Percentiles rank a stretch among this genome's conserved stretches.
phyloP scores from a whole-genome alignment of 1,140 invertebrate species.

The Pseudobourletiella spinata region DNA sequence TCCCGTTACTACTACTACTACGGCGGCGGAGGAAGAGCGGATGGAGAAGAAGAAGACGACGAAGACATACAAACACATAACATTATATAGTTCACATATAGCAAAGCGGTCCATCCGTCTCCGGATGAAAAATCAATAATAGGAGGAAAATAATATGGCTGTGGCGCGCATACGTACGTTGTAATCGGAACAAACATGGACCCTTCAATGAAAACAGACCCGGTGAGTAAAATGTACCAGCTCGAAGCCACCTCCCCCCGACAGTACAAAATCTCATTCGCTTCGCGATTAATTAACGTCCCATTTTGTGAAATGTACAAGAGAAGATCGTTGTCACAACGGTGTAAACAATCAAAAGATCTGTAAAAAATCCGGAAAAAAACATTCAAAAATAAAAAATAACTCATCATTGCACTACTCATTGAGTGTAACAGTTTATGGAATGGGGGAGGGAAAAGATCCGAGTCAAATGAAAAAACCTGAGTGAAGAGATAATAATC shows the following conservation, averaged over 20 bases:
- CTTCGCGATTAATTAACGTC: slow-evolving; percentile 15
- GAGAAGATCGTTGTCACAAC: slow-evolving; percentile 15
- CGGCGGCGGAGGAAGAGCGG: not conserved
- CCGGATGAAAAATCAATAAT: not conserved
- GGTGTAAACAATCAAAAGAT: slow-evolving; percentile 7
- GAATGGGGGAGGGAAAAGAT: not conserved
- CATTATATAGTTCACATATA: not conserved
- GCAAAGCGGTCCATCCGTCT: not conserved
- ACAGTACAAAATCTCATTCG: slow-evolving; percentile 49
- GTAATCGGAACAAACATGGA: slow-evolving; percentile 74
- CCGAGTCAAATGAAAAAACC: too few relatives aligned
- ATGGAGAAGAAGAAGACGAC: too few relatives aligned
- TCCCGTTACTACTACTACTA: too few relatives aligned
- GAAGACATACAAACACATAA: not conserved
- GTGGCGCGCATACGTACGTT: slow-evolving; percentile 49
- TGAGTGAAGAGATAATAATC: slow-evolving; percentile 17
- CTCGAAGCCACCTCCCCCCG: slow-evolving; percentile 57
- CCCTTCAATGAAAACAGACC: slow-evolving; percentile 81
- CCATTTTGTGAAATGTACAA: slow-evolving; percentile 16
- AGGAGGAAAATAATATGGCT: not conserved
- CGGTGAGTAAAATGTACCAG: slow-evolving; percentile 76
- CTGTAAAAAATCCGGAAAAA: slow-evolving; percentile 10
- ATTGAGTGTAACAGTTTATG: not conserved
- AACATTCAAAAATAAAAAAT: not conserved
- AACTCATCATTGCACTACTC: not conserved